Evolutionary conservation across 2,888 invertebrate genomes (phyloP).

Genomic region (Pterostichus niger): DNA sequence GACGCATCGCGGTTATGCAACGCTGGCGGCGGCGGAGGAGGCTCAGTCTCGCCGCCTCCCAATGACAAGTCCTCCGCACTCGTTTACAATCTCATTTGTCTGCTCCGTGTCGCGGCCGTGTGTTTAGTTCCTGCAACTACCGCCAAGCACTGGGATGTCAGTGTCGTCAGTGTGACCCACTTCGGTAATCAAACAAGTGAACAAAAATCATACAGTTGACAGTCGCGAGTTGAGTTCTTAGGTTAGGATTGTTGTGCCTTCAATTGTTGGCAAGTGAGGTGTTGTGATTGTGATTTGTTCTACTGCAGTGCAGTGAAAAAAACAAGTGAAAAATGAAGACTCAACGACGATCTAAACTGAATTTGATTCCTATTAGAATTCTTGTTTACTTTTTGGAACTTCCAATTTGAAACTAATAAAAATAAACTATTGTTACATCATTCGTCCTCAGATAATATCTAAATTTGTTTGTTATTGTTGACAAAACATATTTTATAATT

Average conservation of each 20-base stretch:
- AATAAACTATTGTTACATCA: constrained; percentile 2
- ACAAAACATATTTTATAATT: not conserved
- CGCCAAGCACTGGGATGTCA: not conserved
- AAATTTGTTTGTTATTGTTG: constrained; percentile 4
- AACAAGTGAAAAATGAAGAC: not conserved
- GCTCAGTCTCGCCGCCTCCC: constrained; percentile 28
- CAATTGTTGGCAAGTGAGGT: not conserved
- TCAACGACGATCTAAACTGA: not conserved
- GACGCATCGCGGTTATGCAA: constrained; percentile 44
- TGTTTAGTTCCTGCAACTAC: not conserved
- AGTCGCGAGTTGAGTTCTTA: not conserved
- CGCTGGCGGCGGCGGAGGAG: not conserved
- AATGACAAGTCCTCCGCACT: constrained; percentile 13
- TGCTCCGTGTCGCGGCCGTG: not conserved
- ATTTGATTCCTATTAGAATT: constrained; percentile 28
- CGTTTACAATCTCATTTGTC: constrained; percentile 23
- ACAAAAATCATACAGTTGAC: constrained; percentile 3
- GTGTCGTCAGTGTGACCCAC: constrained; percentile 35
- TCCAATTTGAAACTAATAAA: constrained; percentile 9
- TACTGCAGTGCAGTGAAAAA: constrained; percentile 12
- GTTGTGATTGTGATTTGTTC: not conserved
- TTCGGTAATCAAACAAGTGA: constrained; percentile 46
- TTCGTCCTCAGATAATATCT: no score
- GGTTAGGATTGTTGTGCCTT: not conserved
- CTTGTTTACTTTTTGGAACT: constrained; percentile 30